Percentiles rank a stretch among this genome's conserved stretches.
Conservation (phyloP, 2,113 vertebrate genomes). For the Cepphus grylle region DNA sequence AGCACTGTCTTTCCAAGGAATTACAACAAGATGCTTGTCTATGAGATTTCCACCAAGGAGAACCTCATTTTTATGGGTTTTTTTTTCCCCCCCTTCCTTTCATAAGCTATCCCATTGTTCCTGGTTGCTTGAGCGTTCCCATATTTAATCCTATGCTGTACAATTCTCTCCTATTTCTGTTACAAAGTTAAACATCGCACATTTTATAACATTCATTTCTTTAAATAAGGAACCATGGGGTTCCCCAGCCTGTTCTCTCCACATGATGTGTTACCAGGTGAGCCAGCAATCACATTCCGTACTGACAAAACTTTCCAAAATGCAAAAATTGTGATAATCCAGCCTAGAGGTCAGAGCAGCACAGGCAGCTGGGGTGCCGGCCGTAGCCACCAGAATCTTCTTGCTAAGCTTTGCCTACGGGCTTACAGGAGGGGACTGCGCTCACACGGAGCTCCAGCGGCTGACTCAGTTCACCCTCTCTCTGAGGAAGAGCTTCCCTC, state of each 20-base stretch:
- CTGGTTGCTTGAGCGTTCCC: neutral
- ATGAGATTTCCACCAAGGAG: neutral
- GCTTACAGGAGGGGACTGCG: neutral
- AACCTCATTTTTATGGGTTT: neutral
- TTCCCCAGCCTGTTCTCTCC: neutral
- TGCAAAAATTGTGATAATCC: neutral
- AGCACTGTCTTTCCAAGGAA: neutral
- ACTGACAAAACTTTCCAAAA: neutral
- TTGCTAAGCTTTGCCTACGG: neutral
- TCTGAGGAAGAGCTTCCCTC: neutral
- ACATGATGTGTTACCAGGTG: neutral
- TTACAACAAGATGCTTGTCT: neutral
- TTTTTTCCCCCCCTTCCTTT: neutral
- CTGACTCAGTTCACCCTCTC: neutral
- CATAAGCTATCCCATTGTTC: neutral
- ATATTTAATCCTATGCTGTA: neutral
- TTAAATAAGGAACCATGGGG: neutral
- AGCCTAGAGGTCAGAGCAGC: neutral
- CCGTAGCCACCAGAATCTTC: neutral
- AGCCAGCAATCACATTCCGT: neutral
- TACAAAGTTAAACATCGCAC: neutral
- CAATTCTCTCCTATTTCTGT: neutral
- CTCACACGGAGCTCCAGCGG: neutral
- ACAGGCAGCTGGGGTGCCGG: neutral
- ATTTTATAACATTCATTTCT: neutral